phyloP scores from a whole-genome alignment of 1,140 invertebrate species.

The Drosophila sechellia region DNA sequence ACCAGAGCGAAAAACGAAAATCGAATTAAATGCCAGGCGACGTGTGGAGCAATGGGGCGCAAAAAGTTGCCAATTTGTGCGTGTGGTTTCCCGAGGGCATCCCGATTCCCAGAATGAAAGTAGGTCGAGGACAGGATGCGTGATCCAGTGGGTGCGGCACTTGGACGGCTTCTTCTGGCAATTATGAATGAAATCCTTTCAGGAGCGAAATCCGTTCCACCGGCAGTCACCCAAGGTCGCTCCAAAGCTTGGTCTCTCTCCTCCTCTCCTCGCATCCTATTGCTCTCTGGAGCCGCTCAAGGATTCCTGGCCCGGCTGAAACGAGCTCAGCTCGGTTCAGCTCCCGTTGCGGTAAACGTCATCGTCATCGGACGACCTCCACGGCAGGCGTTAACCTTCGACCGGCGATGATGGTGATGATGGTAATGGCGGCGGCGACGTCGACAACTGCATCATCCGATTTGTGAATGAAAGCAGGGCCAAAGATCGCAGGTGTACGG shows the following conservation, averaged over 20 bases:
- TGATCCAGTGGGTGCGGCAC: constrained; percentile 31
- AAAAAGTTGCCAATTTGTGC: constrained; percentile 30
- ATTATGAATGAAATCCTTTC: constrained; percentile 77
- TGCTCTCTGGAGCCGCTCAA: constrained; percentile 54
- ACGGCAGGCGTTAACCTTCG: constrained; percentile 72
- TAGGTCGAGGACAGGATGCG: constrained; percentile 58
- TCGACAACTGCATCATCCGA: constrained; percentile 27
- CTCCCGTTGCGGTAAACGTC: constrained; percentile 55
- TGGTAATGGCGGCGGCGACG: background rate
- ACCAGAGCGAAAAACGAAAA: constrained; percentile 21
- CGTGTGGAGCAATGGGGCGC: constrained; percentile 25
- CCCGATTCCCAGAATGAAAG: constrained; percentile 18
- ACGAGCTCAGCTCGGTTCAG: constrained; percentile 13
- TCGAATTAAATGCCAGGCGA: constrained; percentile 35
- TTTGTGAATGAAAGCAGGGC: constrained; percentile 66
- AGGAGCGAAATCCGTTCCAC: constrained; percentile 22
- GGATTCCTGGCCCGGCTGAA: constrained; percentile 53
- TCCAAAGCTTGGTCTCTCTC: background rate
- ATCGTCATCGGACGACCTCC: constrained; percentile 60
- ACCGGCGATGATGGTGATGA: constrained; percentile 9
- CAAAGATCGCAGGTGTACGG: background rate
- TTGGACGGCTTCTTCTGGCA: constrained; percentile 49
- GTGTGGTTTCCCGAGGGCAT: constrained; percentile 54
- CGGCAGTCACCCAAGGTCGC: constrained; percentile 46
- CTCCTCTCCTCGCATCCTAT: constrained; percentile 2